Conservation (phyloP, 2,888 invertebrate genomes). For the Carterocephalus palaemon region DNA sequence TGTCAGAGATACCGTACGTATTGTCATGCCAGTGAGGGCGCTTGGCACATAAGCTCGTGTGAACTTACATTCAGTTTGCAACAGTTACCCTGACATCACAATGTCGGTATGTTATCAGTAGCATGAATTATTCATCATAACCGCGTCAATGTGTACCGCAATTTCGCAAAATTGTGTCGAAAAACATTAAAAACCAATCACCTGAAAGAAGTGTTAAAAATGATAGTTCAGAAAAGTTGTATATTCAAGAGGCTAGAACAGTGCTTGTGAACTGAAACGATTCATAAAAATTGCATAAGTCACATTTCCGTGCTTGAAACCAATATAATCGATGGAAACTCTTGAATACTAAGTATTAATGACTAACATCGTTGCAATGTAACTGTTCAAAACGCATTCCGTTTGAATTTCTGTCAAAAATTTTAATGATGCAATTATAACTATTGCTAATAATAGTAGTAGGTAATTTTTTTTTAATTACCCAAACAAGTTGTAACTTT, state of each 20-base stretch:
- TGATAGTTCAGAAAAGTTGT: not conserved
- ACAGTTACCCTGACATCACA: no score
- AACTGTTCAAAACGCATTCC: no score
- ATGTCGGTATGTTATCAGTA: no score
- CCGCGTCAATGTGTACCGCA: no score
- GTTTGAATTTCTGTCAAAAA: no score
- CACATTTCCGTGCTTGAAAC: slow-evolving; percentile 36
- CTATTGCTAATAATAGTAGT: no score
- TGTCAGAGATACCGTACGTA: slow-evolving; percentile 32
- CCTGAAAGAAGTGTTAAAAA: slow-evolving; percentile 6
- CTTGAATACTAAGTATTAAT: slow-evolving; percentile 28
- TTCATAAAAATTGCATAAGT: slow-evolving; percentile 66
- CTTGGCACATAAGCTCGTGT: no score
- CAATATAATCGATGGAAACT: slow-evolving; percentile 35
- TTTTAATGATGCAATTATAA: no score
- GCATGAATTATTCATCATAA: no score
- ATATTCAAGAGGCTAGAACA: slow-evolving; percentile 33
- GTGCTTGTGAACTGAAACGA: slow-evolving; percentile 47
- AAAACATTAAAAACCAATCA: slow-evolving; percentile 23
- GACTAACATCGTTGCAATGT: slow-evolving; percentile 20
- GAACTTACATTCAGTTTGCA: no score
- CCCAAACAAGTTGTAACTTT: no score
- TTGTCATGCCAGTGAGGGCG: slow-evolving; percentile 27
- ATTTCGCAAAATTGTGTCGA: slow-evolving; percentile 11
- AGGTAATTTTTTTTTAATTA: no score